Evolutionary conservation across 2,888 invertebrate species (phyloP), one percentile per base, ranked within the genome.

Genomic region (Scaptomyza flava): DNA sequence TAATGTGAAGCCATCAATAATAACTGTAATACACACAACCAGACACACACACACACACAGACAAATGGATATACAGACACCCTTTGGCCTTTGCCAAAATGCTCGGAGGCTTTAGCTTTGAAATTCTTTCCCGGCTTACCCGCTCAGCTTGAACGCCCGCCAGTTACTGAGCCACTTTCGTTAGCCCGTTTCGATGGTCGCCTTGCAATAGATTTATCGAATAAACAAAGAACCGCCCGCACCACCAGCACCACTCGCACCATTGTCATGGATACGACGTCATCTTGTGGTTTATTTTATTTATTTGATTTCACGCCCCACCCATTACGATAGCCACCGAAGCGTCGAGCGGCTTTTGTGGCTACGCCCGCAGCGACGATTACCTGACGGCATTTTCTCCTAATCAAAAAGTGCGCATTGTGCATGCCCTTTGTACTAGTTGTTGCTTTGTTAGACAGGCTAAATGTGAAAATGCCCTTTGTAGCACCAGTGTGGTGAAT

Each of bases 251-350:
- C 45, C 36, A 47, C 51, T 53, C 27, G 45, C 41, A 43, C 48
- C 59, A 83, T 85, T 75, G 85, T 75, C 87, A 85, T 85, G 83
- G 75, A 61, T 72, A 85, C 85, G 72, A 85, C 85, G 87, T 84
- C 84, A 84, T 87, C 84, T 84, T 84, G 87, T 71, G 87, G 84
- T 82, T 87, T 80, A 73, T 71, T 80, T 85, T 82, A 85, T 82
- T 85, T 82, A 82, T 85, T 82, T 85, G 72, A 82, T 85, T 82
- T 82, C 66, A 70, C 65, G 68, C 73, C 65, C 73, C 38, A 63
- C 78, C 64, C 77, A 73, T 51, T 20, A 20, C 48, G 23, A 14
- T 30, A 27, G 14, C 46, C 62, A 72, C 14, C 56, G 72, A 63
- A 45, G 52, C 69, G 60, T 27, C 2, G 57, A 69, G 65, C 69